Base-by-base conservation (phyloP, 2,888 invertebrate species). In the Chrysolina oricalcia region DNA sequence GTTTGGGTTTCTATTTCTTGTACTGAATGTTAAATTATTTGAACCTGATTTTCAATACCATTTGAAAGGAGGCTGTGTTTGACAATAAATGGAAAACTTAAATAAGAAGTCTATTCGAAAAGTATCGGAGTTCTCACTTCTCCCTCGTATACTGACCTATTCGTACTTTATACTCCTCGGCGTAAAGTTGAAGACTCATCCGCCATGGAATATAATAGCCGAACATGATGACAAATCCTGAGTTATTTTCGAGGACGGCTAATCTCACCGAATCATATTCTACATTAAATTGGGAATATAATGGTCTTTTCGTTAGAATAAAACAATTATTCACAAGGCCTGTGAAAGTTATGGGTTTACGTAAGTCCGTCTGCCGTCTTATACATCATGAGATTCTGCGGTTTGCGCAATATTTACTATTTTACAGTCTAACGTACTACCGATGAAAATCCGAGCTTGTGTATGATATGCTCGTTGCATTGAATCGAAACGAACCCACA, bases 271-370 rank as follows among this genome's bases (percentile, higher is more conserved):
- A 56, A 56, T 21, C 67, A 50, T 67, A 50, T 67, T 50, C 48
- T 8, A 67, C 48, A 67, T 67, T 67, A 23, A 67, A 67, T 67
- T 50, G 46, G 67, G 50, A 46, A 35, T 19, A 50, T 67, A 50
- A 50, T 50, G 67, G 46, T 67, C 67, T 70, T 59, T 70, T 59
- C 69, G 69, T 59, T 59, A 41, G 69, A 62, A 15, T 72, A 73
- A 50, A 53, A 70, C 64, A 70, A 70, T 73, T 73, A 73, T 64
- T 73, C 64, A 72, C 77, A 78, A 79, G 78, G 77, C 72, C 74
- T 74, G 81, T 81, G 81, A 81, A 81, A 81, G 81, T 81, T 81
- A 69, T 10, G 21, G 1, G 35, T 69, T 70, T 48, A 67, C 67
- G 67, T 67, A 67, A 67, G 48, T 48, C 56, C 23, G 56, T 56